A percentile compares a stretch with the other conserved stretches of the same genome.
phyloP scores from a whole-genome alignment of 2,888 invertebrate genomes.

The Nomada ferruginata region DNA sequence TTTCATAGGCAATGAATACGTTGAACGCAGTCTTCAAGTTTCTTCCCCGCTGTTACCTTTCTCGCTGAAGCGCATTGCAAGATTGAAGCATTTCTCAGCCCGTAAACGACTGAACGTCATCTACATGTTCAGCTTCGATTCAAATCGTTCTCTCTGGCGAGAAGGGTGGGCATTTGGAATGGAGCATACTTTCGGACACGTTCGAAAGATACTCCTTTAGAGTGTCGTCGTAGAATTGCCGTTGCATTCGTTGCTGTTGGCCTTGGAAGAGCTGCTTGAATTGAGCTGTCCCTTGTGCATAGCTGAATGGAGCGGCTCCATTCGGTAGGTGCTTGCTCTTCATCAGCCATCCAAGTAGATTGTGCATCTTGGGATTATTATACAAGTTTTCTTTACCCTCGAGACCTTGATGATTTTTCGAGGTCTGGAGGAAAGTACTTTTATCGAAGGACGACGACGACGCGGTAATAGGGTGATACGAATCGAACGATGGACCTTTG shows the following conservation, averaged over 20 bases:
- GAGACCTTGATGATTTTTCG: neutral
- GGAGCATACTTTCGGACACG: conserved; percentile 63
- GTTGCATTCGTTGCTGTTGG: conserved; percentile 71
- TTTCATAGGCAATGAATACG: neutral
- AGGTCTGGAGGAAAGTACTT: conserved; percentile 27
- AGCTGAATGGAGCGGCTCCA: conserved; percentile 64
- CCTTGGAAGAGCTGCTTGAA: conserved; percentile 71
- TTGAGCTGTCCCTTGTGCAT: conserved; percentile 72
- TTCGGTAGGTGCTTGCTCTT: conserved; percentile 80
- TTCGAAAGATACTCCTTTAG: conserved; percentile 71
- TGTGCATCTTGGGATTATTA: conserved; percentile 80
- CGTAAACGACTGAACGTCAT: too few species aligned
- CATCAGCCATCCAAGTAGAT: conserved; percentile 80
- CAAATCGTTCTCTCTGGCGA: neutral
- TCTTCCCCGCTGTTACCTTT: neutral
- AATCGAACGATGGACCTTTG: conserved; percentile 55
- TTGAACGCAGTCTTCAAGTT: neutral
- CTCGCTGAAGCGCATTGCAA: neutral
- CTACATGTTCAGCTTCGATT: neutral
- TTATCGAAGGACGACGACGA: conserved; percentile 57
- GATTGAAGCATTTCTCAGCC: neutral
- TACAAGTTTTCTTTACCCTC: conserved; percentile 70
- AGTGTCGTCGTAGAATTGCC: conserved; percentile 70
- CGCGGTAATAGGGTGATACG: conserved; percentile 74
- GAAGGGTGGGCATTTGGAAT: neutral